Conservation (phyloP, 2,888 invertebrate genomes). For the Gortyna flavago region DNA sequence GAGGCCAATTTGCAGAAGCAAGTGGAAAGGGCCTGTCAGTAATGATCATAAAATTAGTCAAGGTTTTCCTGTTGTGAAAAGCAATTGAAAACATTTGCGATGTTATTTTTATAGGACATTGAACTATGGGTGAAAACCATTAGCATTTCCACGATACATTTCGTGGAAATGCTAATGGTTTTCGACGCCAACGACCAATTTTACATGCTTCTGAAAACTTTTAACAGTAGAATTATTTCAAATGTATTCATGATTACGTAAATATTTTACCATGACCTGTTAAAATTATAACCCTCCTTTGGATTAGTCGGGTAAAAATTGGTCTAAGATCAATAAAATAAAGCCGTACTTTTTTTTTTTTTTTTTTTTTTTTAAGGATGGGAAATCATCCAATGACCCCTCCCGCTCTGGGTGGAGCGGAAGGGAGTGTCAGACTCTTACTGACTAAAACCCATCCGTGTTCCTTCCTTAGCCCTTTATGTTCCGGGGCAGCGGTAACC, state of each 20-base stretch:
- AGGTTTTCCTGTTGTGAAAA: slow-evolving; percentile 46
- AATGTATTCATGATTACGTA: background rate
- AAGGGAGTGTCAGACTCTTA: no score
- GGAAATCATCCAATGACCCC: no score
- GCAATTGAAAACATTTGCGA: slow-evolving; percentile 14
- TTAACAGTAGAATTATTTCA: background rate
- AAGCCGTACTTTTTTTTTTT: background rate
- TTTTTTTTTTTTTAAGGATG: no score
- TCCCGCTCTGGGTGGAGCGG: no score
- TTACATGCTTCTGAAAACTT: background rate
- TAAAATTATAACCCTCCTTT: background rate
- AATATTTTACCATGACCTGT: background rate
- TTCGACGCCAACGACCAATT: background rate
- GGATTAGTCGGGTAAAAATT: background rate
- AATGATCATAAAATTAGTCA: slow-evolving; percentile 41
- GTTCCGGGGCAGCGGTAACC: no score
- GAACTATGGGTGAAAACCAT: slow-evolving; percentile 9
- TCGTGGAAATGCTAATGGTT: background rate
- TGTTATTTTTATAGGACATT: slow-evolving; percentile 5
- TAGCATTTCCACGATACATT: no score
- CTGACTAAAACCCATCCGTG: no score
- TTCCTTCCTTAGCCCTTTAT: no score
- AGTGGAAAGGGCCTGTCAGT: slow-evolving; percentile 33
- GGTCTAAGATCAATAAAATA: background rate
- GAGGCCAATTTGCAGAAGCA: slow-evolving; percentile 32